Conservation (phyloP, 2,113 vertebrate genomes). For the Sialia sialis region DNA sequence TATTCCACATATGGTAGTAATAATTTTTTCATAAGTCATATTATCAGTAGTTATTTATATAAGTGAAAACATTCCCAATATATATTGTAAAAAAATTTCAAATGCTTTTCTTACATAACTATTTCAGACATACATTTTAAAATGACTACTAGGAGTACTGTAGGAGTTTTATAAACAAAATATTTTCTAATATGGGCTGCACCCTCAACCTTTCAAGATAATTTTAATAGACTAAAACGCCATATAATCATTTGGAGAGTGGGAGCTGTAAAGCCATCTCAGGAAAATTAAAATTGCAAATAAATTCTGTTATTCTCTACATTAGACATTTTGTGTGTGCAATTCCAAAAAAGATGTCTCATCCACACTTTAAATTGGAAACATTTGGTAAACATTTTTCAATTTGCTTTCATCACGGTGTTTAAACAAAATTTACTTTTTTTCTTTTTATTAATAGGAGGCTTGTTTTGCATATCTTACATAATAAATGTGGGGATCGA, state of each 20-base stretch:
- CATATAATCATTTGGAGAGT: conserved; percentile 55
- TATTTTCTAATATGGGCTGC: conserved; percentile 64
- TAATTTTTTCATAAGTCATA: conserved; percentile 79
- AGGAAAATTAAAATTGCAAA: conserved; percentile 75
- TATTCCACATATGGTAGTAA: conserved; percentile 81
- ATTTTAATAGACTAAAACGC: conserved; percentile 71
- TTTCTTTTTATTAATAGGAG: background rate
- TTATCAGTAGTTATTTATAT: conserved; percentile 84
- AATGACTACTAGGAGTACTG: conserved; percentile 73
- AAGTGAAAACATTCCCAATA: conserved; percentile 86
- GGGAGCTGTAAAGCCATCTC: conserved; percentile 68
- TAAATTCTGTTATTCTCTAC: conserved; percentile 68
- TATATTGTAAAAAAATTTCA: conserved; percentile 79
- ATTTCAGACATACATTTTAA: conserved; percentile 82
- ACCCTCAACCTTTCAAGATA: conserved; percentile 64
- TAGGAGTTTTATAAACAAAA: conserved; percentile 70
- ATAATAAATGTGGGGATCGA: conserved; percentile 21
- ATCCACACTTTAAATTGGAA: conserved; percentile 42
- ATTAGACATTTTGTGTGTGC: conserved; percentile 68
- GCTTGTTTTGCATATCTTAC: background rate
- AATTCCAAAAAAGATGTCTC: conserved; percentile 65
- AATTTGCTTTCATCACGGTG: background rate
- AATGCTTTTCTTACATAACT: conserved; percentile 76
- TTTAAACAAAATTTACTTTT: background rate
- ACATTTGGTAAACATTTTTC: conserved; percentile 4